Evolutionary conservation across 1,140 invertebrate genomes (phyloP).

Genomic region (Nixonia krombeini): DNA sequence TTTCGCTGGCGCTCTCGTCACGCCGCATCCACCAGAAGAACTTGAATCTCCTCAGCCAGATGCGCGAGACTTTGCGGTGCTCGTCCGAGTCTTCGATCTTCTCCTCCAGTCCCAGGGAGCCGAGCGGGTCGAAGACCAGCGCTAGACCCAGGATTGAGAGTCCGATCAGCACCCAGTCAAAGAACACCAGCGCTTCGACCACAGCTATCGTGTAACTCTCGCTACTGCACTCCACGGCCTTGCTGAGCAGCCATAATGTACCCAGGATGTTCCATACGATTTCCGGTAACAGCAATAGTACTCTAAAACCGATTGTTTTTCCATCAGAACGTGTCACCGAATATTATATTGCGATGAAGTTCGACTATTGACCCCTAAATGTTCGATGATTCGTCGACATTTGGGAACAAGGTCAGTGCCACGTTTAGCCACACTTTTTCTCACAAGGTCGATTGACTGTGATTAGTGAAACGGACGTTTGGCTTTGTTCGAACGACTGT

Average conservation of each 20-base stretch:
- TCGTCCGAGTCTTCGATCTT: constrained; percentile 72
- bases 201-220: constrained; percentile 81
- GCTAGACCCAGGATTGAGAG: constrained; percentile 82
- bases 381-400: no score
- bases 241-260: constrained; percentile 85
- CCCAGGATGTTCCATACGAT: constrained; percentile 84
- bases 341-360: no score
- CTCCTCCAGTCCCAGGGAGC: constrained; percentile 76
- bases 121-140: constrained; percentile 86
- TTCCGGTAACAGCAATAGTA: constrained; percentile 82
- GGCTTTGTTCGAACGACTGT: no score
- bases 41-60: constrained; percentile 81
- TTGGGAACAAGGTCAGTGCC: no score
- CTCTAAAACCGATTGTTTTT: no score
- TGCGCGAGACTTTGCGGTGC: constrained; percentile 72
- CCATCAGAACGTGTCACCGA: no score
- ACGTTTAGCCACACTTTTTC: no score
- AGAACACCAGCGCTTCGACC: constrained; percentile 83
- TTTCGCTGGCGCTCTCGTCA: constrained; percentile 85
- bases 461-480: no score
- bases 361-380: no score
- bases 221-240: constrained; percentile 76
- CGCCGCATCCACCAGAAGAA: constrained; percentile 85
- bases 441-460: no score
- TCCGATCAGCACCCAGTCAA: constrained; percentile 84